Conservation (phyloP, 2,888 invertebrate species). For the Eilema depressum region DNA sequence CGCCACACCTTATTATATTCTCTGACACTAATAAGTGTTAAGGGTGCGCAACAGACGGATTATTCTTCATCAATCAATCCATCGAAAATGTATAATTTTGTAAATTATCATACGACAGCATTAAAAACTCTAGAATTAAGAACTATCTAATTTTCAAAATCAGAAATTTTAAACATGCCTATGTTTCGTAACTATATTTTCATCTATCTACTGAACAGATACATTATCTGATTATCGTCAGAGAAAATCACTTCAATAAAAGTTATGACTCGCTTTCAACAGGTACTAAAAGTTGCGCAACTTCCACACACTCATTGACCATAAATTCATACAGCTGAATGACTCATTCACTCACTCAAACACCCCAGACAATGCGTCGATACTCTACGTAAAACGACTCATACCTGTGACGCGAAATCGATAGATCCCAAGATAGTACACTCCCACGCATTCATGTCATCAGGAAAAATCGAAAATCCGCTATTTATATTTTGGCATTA, state of each 20-base stretch:
- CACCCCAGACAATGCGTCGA: conserved; percentile 34
- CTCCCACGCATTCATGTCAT: conserved; percentile 38
- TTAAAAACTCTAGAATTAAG: too few species aligned
- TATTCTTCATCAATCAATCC: too few species aligned
- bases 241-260: neutral
- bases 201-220: neutral
- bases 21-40: too few species aligned
- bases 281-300: conserved; percentile 27
- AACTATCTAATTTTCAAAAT: neutral
- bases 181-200: neutral
- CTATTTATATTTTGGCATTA: conserved; percentile 52
- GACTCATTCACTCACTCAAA: conserved; percentile 37
- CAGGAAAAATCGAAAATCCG: conserved; percentile 26
- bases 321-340: conserved; percentile 31
- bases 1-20: too few species aligned
- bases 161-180: neutral
- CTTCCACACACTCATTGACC: conserved; percentile 32
- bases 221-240: neutral
- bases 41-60: too few species aligned
- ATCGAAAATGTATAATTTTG: too few species aligned
- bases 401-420: conserved; percentile 49
- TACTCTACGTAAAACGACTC: conserved; percentile 41
- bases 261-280: conserved; percentile 7
- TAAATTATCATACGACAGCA: too few species aligned
- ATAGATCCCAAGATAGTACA: conserved; percentile 28